Conservation (phyloP, 2,113 vertebrate genomes). For the Rhinogobius similis region DNA sequence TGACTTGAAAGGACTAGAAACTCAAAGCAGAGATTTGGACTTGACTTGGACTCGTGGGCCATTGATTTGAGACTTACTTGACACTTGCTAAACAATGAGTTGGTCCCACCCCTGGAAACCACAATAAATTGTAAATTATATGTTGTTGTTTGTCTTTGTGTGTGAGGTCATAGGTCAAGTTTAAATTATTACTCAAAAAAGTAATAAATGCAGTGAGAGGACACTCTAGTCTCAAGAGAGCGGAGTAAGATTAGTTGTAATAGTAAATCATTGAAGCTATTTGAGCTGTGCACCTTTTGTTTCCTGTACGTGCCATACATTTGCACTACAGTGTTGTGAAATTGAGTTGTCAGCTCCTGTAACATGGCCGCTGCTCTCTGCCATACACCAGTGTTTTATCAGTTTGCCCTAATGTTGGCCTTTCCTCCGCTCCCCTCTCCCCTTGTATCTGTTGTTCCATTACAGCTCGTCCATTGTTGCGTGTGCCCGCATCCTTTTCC, state of each 20-base stretch:
- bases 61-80: no score
- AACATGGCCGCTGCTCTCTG: slow-evolving; percentile 24
- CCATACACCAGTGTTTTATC: slow-evolving; percentile 36
- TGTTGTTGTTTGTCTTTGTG: background rate
- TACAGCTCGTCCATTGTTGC: slow-evolving; percentile 57
- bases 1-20: no score
- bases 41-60: no score
- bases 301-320: background rate
- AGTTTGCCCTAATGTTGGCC: slow-evolving; percentile 27
- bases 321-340: slow-evolving; percentile 28
- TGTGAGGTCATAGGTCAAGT: background rate
- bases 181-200: background rate
- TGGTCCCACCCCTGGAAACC: no score
- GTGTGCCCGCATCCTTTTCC: slow-evolving; percentile 51
- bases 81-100: no score
- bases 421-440: slow-evolving; percentile 29
- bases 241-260: background rate
- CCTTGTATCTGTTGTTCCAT: slow-evolving; percentile 64
- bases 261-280: background rate
- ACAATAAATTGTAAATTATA: no score
- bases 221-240: background rate
- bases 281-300: background rate
- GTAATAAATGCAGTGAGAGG: background rate
- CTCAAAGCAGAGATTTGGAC: no score
- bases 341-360: slow-evolving; percentile 25